Conservation (phyloP, 2,888 invertebrate species). For the Pristionchus fissidentatus region DNA sequence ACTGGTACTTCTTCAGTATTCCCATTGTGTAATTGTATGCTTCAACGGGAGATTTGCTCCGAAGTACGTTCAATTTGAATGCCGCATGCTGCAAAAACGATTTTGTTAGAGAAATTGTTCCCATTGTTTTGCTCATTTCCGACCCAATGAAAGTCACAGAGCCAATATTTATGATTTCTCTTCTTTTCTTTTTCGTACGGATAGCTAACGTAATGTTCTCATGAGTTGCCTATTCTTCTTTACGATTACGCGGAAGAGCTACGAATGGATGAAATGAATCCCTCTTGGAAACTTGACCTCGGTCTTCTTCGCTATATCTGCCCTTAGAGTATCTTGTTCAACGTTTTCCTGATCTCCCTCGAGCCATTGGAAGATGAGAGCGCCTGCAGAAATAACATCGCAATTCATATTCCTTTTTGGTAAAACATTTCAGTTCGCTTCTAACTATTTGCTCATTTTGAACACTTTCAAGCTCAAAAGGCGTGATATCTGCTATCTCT, state of each 20-base stretch:
- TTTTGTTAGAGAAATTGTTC: background rate
- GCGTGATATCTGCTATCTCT: too few relatives aligned
- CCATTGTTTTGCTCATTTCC: background rate
- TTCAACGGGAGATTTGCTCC: constrained; percentile 63
- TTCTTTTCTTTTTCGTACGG: too few relatives aligned
- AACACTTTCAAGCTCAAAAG: background rate
- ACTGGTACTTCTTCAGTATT: constrained; percentile 63
- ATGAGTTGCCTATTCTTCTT: too few relatives aligned
- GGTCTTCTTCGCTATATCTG: constrained; percentile 64
- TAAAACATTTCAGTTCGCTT: too few relatives aligned
- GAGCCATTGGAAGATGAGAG: constrained; percentile 62
- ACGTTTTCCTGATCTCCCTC: constrained; percentile 70
- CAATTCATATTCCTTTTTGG: too few relatives aligned
- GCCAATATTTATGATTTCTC: too few relatives aligned
- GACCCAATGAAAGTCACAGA: too few relatives aligned
- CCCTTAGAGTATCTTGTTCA: constrained; percentile 61
- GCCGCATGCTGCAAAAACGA: constrained; percentile 68
- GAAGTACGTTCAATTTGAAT: constrained; percentile 67
- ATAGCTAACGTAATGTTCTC: too few relatives aligned
- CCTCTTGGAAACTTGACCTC: constrained; percentile 58
- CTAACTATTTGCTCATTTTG: too few relatives aligned
- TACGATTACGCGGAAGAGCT: background rate
- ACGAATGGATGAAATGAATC: background rate
- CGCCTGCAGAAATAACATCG: too few relatives aligned
- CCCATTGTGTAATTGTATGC: constrained; percentile 72